Base-by-base conservation (phyloP, 2,113 vertebrate genomes). In the Siniperca knerii region DNA sequence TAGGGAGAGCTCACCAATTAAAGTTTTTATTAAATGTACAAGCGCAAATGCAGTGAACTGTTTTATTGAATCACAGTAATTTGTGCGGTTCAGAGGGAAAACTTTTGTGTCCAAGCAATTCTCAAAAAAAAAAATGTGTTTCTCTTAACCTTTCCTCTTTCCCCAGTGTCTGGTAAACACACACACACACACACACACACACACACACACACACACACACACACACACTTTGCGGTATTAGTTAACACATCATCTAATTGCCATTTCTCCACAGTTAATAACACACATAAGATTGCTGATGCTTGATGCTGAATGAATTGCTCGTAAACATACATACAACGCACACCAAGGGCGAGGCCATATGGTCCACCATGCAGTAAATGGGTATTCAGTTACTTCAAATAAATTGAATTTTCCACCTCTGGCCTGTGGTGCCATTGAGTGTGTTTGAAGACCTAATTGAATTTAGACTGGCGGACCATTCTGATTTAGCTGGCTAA, bases 371-470 rank as follows among this genome's bases (percentile, higher is more conserved):
- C 48, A 6, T 69, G 89, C 83, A 85, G 86, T 85, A 82, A 93
- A 94, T 88, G 80, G 75, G 75, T 87, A 92, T 95, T 86, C 84
- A 82, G 89, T 95, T 93, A 89, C 94, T 87, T 92, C 82, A 93
- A 91, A 94, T 94, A 89, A 95, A 95, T 94, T 87, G 50, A 93
- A 93, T 95, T 95, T 94, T 95, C 94, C 92, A 93, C 89, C 92
- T 86, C 78, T 80, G 91, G 90, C 88, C 82, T 75, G 75, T 62
- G 77, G 84, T 80, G 91, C 88, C 81, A 90, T 83, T 89, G 84
- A 89, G 66, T 20, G 81, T 79, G 84, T 93, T 94, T 93, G 87
- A 94, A 92, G 90, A 68, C 69, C 70, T 94, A 94, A 95, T 94
- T 94, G 84, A 91, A 94, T 94, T 93, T 92, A 87, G 81, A 82